Percentiles rank a stretch among this genome's conserved stretches.
phyloP scores from a whole-genome alignment of 1,140 invertebrate species.

The Homarus americanus region DNA sequence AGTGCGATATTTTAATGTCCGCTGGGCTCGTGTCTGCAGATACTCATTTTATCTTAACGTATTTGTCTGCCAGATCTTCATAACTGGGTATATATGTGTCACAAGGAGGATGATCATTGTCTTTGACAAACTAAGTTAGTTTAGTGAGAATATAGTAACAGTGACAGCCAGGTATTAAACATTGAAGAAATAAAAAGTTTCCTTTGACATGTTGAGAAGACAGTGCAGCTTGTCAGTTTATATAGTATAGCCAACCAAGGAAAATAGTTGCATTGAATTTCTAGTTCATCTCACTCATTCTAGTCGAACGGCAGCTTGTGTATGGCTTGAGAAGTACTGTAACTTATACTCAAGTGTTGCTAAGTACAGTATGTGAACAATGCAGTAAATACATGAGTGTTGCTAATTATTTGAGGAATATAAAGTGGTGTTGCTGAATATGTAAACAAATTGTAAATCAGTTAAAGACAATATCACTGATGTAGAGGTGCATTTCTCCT shows the following conservation, averaged over 20 bases:
- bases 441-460: neutral
- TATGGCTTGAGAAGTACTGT: neutral
- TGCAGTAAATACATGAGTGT: too few species aligned
- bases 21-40: too few species aligned
- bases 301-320: neutral
- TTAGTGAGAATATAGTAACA: neutral
- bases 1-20: too few species aligned
- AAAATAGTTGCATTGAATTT: neutral
- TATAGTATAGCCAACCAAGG: neutral
- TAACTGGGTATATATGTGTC: neutral
- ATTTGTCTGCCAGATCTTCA: neutral
- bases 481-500: neutral
- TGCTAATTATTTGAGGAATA: neutral
- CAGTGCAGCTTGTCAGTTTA: neutral
- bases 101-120: neutral
- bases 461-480: neutral
- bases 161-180: neutral
- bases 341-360: too few species aligned
- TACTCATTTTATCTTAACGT: neutral
- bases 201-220: neutral
- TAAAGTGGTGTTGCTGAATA: too few species aligned
- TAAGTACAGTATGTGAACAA: too few species aligned
- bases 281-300: neutral
- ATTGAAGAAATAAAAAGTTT: neutral
- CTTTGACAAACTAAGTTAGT: neutral